Percentiles rank a stretch among this genome's conserved stretches.
These are phyloP conservation scores for Raja brachyura DNA, from an alignment of 2,113 vertebrate species.

Conservation along the genomic window DNA sequence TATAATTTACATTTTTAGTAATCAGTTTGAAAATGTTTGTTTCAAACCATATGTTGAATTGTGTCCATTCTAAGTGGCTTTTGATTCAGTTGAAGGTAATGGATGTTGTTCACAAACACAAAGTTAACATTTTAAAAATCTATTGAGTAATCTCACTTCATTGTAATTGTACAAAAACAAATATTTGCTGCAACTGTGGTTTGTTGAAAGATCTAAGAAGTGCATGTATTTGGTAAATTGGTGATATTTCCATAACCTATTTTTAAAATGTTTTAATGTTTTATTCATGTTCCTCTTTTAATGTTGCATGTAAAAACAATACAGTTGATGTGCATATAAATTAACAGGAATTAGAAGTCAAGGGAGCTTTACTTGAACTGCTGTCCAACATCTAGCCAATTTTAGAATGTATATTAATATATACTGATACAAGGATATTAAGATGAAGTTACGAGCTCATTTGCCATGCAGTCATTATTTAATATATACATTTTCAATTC, in stretches of 20 bases:
- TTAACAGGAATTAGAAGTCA: neutral
- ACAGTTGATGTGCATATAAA: neutral
- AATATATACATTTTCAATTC: neutral
- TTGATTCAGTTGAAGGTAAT: neutral
- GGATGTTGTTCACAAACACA: neutral
- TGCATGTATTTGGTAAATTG: neutral
- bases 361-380: neutral
- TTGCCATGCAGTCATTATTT: neutral
- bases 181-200: neutral
- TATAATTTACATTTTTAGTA: neutral
- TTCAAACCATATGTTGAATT: neutral
- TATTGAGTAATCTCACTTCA: neutral
- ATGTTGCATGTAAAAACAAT: neutral
- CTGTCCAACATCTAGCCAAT: neutral
- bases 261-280: neutral
- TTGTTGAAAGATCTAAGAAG: neutral
- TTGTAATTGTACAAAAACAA: neutral
- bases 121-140: neutral
- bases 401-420: conserved; percentile 4
- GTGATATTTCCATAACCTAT: neutral
- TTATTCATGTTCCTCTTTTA: neutral
- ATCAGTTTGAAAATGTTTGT: neutral
- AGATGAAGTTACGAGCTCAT: neutral
- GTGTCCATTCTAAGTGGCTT: neutral
- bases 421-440: neutral